Evolutionary conservation across 2,113 vertebrate species (phyloP).

Genomic region (Empidonax alnorum): DNA sequence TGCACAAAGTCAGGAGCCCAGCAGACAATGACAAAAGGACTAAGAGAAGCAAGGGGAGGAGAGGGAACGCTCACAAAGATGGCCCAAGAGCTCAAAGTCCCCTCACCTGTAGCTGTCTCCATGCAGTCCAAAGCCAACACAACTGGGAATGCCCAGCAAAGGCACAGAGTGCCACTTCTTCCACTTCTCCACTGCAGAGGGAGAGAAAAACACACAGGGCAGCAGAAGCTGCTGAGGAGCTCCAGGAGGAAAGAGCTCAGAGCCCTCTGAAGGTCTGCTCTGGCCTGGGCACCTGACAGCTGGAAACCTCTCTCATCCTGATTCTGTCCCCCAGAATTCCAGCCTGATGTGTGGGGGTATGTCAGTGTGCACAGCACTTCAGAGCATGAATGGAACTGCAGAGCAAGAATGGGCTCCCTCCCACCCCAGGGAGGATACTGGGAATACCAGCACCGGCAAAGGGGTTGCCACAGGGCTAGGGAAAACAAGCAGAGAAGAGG

Average conservation of each 20-base stretch:
- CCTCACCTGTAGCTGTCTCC: constrained; percentile 85
- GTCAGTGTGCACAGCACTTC: background rate
- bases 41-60: background rate
- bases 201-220: background rate
- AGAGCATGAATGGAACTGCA: background rate
- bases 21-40: background rate
- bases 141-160: constrained; percentile 86
- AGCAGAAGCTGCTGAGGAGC: background rate
- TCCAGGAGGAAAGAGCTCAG: background rate
- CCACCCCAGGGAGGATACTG: background rate
- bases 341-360: background rate
- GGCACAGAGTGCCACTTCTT: constrained; percentile 79
- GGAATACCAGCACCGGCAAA: background rate
- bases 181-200: constrained; percentile 88
- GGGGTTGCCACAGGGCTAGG: background rate
- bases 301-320: background rate
- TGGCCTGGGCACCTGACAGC: background rate
- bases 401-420: too few relatives aligned
- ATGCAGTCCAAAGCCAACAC: constrained; percentile 88
- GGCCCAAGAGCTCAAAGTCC: background rate
- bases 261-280: background rate
- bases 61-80: background rate
- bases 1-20: background rate
- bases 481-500: background rate
- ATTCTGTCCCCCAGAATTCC: background rate